Conservation (phyloP, 1,140 invertebrate species). For the Rhysida immarginata region DNA sequence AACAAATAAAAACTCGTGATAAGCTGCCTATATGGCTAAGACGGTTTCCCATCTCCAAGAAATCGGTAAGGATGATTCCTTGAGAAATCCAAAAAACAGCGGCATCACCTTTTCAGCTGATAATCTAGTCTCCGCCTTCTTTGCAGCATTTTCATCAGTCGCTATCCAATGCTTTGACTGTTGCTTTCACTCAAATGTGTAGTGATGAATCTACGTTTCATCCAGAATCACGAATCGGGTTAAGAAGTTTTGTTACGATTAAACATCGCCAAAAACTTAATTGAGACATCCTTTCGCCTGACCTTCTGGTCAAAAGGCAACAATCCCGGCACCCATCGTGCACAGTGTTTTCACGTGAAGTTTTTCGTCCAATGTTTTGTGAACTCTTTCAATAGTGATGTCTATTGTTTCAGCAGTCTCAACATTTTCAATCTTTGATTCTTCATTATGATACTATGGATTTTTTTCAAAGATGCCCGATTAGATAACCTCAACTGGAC, state of each 20-base stretch:
- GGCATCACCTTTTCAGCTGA: slow-evolving; percentile 24
- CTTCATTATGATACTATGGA: not conserved
- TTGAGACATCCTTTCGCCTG: slow-evolving; percentile 9
- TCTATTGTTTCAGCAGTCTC: slow-evolving; percentile 17
- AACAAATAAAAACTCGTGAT: no score
- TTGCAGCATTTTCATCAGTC: slow-evolving; percentile 12
- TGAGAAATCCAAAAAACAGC: slow-evolving; percentile 21
- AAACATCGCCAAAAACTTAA: slow-evolving; percentile 15
- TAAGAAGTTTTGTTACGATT: slow-evolving; percentile 20
- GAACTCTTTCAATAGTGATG: slow-evolving; percentile 13
- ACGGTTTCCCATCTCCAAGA: slow-evolving; percentile 15
- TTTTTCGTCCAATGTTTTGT: slow-evolving; percentile 21
- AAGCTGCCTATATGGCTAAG: no score
- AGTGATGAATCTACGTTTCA: slow-evolving; percentile 30
- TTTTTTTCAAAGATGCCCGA: slow-evolving; percentile 1
- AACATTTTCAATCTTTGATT: slow-evolving; percentile 11
- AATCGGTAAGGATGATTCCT: slow-evolving; percentile 18
- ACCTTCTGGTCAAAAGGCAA: slow-evolving; percentile 11
- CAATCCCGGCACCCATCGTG: slow-evolving; percentile 9
- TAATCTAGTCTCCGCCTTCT: slow-evolving; percentile 25
- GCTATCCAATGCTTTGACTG: slow-evolving; percentile 13
- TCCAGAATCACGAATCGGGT: slow-evolving; percentile 24
- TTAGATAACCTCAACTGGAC: not conserved
- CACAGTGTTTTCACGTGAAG: slow-evolving; percentile 16
- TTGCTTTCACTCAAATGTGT: slow-evolving; percentile 26